Evolutionary conservation across 2,888 invertebrate genomes (phyloP).

Genomic region (Cheilosia urbana): DNA sequence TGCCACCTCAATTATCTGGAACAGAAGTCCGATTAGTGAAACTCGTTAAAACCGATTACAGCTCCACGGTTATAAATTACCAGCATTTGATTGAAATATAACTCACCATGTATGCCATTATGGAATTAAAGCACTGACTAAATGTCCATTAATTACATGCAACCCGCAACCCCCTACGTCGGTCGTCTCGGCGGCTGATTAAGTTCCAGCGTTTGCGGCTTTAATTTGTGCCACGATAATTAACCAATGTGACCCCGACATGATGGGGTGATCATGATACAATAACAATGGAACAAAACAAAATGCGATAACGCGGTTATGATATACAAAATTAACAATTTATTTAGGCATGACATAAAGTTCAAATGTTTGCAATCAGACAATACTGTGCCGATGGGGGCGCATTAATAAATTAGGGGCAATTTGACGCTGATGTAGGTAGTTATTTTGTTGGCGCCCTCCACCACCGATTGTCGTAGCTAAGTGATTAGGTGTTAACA

Average conservation of each 20-base stretch:
- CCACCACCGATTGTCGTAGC: constrained; percentile 5
- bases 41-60: constrained; percentile 21
- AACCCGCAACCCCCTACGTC: constrained; percentile 35
- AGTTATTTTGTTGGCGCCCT: constrained; percentile 12
- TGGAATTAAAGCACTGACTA: constrained; percentile 34
- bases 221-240: constrained; percentile 17
- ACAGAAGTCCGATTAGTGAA: background rate
- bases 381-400: background rate
- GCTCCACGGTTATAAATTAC: constrained; percentile 9
- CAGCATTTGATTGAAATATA: constrained; percentile 41
- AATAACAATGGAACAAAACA: background rate
- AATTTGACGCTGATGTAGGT: constrained; percentile 26
- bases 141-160: constrained; percentile 36
- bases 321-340: constrained; percentile 36
- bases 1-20: background rate
- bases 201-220: background rate
- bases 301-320: background rate
- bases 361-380: constrained; percentile 40
- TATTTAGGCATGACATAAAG: constrained; percentile 20
- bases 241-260: constrained; percentile 19
- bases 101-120: constrained; percentile 19
- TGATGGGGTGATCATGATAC: constrained; percentile 5
- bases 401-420: constrained; percentile 55
- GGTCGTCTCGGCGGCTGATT: background rate
- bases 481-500: constrained; percentile 38